Evolutionary conservation across 2,113 vertebrate genomes (phyloP).

Genomic region (Sylvia atricapilla): DNA sequence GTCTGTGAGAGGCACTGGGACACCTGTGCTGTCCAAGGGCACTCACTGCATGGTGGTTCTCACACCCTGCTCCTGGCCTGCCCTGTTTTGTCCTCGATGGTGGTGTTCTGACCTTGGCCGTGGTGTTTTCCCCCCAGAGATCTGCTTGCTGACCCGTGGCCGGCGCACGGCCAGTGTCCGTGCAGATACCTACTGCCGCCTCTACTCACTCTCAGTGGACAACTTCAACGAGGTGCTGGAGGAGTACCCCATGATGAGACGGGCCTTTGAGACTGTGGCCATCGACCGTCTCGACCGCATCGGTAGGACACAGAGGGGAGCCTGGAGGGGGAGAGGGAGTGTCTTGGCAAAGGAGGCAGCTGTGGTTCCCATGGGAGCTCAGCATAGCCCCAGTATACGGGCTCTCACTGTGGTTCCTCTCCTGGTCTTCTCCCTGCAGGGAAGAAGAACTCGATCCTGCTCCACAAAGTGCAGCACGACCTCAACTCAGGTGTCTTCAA

Average conservation of each 20-base stretch:
- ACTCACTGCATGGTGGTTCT: fast-evolving
- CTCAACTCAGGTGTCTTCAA: constrained; percentile 96
- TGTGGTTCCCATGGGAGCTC: fast-evolving
- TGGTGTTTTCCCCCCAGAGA: constrained; percentile 73
- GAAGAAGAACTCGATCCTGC: constrained; percentile 95
- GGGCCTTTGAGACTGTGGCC: constrained; percentile 96
- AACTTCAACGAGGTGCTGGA: constrained; percentile 98
- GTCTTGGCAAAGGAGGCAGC: neutral
- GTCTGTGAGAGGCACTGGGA: neutral
- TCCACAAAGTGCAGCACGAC: constrained; percentile 97
- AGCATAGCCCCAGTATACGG: fast-evolving
- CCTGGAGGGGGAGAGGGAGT: too few relatives aligned
- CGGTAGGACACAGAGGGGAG: constrained; percentile 66
- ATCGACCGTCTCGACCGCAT: constrained; percentile 96
- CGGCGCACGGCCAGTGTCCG: constrained; percentile 92
- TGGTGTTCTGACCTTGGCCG: neutral
- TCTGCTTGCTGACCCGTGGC: constrained; percentile 93
- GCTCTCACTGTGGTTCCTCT: fast-evolving
- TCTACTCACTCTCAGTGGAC: constrained; percentile 85
- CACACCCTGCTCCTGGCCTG: neutral
- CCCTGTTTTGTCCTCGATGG: fast-evolving
- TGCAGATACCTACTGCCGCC: constrained; percentile 93
- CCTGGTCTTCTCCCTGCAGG: constrained; percentile 63
- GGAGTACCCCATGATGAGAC: constrained; percentile 98
- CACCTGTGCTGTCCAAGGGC: fast-evolving